Percentiles rank a stretch among this genome's conserved stretches.
Conservation (phyloP, 1,140 invertebrate genomes). For the Neuroterus valhalla region DNA sequence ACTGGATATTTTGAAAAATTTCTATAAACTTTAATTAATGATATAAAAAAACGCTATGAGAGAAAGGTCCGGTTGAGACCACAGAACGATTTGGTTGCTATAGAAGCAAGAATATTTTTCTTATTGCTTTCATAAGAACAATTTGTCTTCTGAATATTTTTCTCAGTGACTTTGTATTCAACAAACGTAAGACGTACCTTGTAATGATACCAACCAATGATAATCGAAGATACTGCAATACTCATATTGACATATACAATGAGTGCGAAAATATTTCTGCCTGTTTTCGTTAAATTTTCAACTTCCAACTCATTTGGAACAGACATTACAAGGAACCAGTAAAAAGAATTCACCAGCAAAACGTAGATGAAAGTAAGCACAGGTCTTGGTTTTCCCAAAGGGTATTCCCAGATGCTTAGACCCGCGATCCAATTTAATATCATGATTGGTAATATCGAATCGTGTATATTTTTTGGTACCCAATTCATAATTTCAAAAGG, state of each 20-base stretch:
- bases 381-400: neutral
- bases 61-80: too few species aligned
- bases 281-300: neutral
- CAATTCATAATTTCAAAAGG: neutral
- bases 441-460: neutral
- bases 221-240: neutral
- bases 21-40: too few species aligned
- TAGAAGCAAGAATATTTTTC: too few species aligned
- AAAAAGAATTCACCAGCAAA: neutral
- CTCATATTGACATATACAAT: conserved; percentile 1
- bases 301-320: neutral
- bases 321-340: neutral
- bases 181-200: neutral
- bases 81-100: too few species aligned
- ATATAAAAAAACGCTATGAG: too few species aligned
- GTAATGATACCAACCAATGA: conserved; percentile 7
- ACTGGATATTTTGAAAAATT: too few species aligned
- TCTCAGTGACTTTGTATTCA: too few species aligned
- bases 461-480: conserved; percentile 16
- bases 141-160: too few species aligned
- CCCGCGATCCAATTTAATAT: conserved; percentile 6
- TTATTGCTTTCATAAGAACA: too few species aligned
- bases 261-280: neutral
- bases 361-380: neutral
- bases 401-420: neutral